Evolutionary conservation across 2,797 vertebrate species (phyloP), one percentile per base, ranked within the genome.

Genomic region (Gobionotothen gibberifrons): DNA sequence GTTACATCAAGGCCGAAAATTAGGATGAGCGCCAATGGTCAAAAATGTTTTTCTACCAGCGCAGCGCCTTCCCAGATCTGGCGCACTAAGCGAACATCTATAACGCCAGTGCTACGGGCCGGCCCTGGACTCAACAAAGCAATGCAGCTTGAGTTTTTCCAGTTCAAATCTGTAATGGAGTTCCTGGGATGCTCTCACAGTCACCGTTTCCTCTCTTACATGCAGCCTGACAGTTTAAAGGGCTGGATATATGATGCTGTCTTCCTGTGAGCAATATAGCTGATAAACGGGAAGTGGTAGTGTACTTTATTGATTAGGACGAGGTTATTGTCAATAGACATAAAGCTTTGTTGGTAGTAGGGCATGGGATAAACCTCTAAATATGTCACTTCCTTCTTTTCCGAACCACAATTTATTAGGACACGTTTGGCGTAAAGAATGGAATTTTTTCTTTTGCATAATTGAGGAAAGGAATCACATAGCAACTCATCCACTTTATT

Each of bases 221-320:
- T 7, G 26, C 44, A 53, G 10, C 46, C 61, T 48, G 56, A 68
- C 80, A 70, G 59, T 29, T 69, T 80, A 32, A 84, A 10, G 4
- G 61, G 44, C 51, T 72, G 61, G 54, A 75, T 69, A 40, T 68
- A 74, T 11, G 49, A 73, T n/a, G 13, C 12, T 42, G 71, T 73
- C 48, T 65, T 11, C 46, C 51, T n/a, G 64, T 76, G 54, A 76
- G 72, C 60, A n/a, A 22, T 14, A 3, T 2, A 59, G 48, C 64
- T 85, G 72, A 84, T 80, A 42, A 69, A 86, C 76, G 66, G 61
- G 61, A 73, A 60, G 67, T 16, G 26, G 26, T 6, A 21, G 44
- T 43, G 43, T 61, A 65, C 58, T 68, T 36, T 74, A 85, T 84
- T 82, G 82, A 87, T 85, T 51, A 42, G 39, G 32, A 55, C 1